Percentiles rank a stretch among this genome's conserved stretches.
phyloP scores from a whole-genome alignment of 2,888 invertebrate genomes.

The Megastigmus dorsalis region DNA sequence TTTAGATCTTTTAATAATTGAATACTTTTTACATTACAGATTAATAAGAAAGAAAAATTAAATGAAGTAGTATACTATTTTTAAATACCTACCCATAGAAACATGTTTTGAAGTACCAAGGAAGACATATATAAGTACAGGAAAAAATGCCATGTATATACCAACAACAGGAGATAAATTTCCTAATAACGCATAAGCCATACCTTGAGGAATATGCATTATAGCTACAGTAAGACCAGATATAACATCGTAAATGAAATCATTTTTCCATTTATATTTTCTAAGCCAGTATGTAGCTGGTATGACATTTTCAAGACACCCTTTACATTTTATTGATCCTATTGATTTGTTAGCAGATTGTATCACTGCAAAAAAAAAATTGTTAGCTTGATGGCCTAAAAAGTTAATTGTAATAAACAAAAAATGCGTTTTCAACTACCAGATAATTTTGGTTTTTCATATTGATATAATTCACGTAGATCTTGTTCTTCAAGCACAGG shows the following conservation, averaged over 20 bases:
- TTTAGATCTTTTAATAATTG: no score
- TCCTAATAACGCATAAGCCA: constrained; percentile 77
- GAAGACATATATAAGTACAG: constrained; percentile 78
- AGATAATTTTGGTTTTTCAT: constrained; percentile 73
- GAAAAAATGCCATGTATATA: constrained; percentile 78
- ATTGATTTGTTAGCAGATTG: constrained; percentile 43
- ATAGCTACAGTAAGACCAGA: constrained; percentile 90
- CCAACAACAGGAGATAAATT: constrained; percentile 77
- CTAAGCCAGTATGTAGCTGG: constrained; percentile 81
- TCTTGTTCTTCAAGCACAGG: constrained; percentile 76
- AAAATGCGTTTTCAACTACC: constrained; percentile 66
- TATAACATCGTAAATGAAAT: constrained; percentile 83
- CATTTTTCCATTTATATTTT: constrained; percentile 78
- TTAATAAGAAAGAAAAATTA: constrained; percentile 3
- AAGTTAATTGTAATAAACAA: background rate
- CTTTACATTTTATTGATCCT: constrained; percentile 61
- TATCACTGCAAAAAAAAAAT: constrained; percentile 47
- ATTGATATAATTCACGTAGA: constrained; percentile 74
- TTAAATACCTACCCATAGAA: constrained; percentile 78
- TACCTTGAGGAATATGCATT: constrained; percentile 90
- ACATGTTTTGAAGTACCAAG: constrained; percentile 82
- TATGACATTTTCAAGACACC: constrained; percentile 68
- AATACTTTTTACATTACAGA: background rate
- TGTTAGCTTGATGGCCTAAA: background rate
- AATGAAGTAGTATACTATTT: background rate